Percentiles rank a stretch among this genome's conserved stretches.
These are phyloP conservation scores for Xanthorhoe spadicearia DNA, from an alignment of 2,888 invertebrate species.

Conservation along the genomic window DNA sequence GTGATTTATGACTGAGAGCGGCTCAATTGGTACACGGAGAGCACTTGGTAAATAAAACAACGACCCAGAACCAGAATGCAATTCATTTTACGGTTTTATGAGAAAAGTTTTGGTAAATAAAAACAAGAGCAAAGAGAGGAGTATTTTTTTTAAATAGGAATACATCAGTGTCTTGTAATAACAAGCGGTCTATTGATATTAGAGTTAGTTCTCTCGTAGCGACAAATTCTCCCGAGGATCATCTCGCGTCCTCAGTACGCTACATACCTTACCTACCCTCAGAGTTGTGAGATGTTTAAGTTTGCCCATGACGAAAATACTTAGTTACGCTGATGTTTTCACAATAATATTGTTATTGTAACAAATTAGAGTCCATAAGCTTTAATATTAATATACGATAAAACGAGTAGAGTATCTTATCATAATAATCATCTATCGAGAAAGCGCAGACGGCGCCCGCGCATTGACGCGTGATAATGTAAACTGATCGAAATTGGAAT, in stretches of 20 bases:
- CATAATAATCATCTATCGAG: slow-evolving; percentile 24
- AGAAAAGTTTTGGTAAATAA: neutral
- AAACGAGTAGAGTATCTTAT: too few species aligned
- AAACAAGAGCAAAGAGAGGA: neutral
- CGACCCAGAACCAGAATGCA: slow-evolving; percentile 39
- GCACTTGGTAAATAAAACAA: slow-evolving; percentile 55
- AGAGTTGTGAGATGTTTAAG: too few species aligned
- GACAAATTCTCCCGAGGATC: too few species aligned
- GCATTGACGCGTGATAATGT: slow-evolving; percentile 67
- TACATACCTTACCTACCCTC: too few species aligned
- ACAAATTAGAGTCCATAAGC: neutral
- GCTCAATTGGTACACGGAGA: slow-evolving; percentile 62
- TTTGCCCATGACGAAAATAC: too few species aligned
- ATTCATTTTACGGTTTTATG: slow-evolving; percentile 23
- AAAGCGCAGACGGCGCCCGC: slow-evolving; percentile 45
- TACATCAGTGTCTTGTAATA: too few species aligned
- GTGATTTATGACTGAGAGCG: slow-evolving; percentile 73
- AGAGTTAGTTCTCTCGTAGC: too few species aligned
- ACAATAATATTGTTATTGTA: neutral
- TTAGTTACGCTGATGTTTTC: neutral
- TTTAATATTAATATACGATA: too few species aligned
- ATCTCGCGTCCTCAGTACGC: too few species aligned
- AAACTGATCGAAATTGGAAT: slow-evolving; percentile 71
- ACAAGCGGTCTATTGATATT: too few species aligned
- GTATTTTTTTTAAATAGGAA: too few species aligned